Percentiles rank a stretch among this genome's conserved stretches.
These are phyloP conservation scores for Agonopterix alstromeriana DNA, from an alignment of 2,888 invertebrate genomes.

Conservation along the genomic window DNA sequence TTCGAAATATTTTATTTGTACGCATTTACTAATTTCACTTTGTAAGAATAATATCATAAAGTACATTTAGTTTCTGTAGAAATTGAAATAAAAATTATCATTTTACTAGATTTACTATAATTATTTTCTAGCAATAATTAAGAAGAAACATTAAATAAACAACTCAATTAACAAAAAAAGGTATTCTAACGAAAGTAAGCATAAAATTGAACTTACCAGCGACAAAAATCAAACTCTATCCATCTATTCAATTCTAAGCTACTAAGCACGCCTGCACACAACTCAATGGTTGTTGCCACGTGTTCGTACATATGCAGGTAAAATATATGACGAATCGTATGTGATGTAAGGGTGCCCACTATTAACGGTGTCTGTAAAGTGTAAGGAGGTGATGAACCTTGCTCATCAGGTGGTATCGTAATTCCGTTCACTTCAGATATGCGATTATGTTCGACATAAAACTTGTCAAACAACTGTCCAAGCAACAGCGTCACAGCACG, in stretches of 20 bases:
- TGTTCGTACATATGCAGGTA: conserved; percentile 45
- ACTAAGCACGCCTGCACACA: conserved; percentile 50
- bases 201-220: background rate
- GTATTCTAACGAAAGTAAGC: background rate
- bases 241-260: conserved; percentile 60
- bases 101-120: too few species aligned
- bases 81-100: too few species aligned
- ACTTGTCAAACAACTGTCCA: conserved; percentile 38
- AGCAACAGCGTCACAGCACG: conserved; percentile 40
- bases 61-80: too few species aligned
- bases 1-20: too few species aligned
- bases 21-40: too few species aligned
- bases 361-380: background rate
- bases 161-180: too few species aligned
- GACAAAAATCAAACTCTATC: conserved; percentile 63
- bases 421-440: conserved; percentile 17
- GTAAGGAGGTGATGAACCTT: background rate
- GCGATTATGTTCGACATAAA: conserved; percentile 40
- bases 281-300: conserved; percentile 39
- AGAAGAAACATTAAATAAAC: too few species aligned
- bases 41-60: too few species aligned
- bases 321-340: conserved; percentile 34
- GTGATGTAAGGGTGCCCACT: background rate
- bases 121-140: too few species aligned
- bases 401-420: background rate